Base-by-base conservation (phyloP, 2,113 vertebrate genomes). In the Channa maculata region DNA sequence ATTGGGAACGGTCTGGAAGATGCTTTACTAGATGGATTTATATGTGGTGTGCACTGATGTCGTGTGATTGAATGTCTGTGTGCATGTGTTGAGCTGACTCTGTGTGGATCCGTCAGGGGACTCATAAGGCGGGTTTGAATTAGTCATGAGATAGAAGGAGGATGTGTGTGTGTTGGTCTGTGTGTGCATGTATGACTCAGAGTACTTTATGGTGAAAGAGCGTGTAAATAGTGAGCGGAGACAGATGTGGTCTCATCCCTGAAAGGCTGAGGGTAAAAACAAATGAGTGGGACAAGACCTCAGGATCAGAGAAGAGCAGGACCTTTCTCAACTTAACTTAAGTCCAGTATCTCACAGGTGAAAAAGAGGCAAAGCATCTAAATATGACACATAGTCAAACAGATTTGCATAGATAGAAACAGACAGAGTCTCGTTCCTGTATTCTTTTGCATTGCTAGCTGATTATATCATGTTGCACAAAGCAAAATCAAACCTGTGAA, bases 51-150 rank as follows among this genome's bases (percentile, higher is more conserved):
- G 75, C 50, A 41, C 87, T 82, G 80, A 79, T 87, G 86, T 49
- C 49, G 46, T 5, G 89, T 93, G 92, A 93, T 93, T 92, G 90
- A 93, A 91, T 84, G 92, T 89, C 90, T 73, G 82, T 88, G 89
- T 91, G 91, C 92, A 93, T 93, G 92, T 88, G 92, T 83, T 86
- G 90, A 88, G 84, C 82, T 38, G 70, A 80, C 86, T 85, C 81
- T 53, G 81, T 60, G 83, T 63, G 79, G 83, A 70, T 82, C 82
- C 63, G 92, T 89, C 92, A 61, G 84, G 92, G 92, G 92, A 92
- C 87, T 91, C 91, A 84, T 93, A 91, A 93, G 91, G 86, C 85
- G 78, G 87, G 79, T 90, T 92, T 88, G 91, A 92, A 92, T 92
- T 91, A 93, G 90, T 76, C 90, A 89, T 90, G 87, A 91, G 90